A percentile compares a stretch with the other conserved stretches of the same genome.
Evolutionary conservation across 2,888 invertebrate genomes (phyloP).

Genomic region (Zhuqinia jingwanae): DNA sequence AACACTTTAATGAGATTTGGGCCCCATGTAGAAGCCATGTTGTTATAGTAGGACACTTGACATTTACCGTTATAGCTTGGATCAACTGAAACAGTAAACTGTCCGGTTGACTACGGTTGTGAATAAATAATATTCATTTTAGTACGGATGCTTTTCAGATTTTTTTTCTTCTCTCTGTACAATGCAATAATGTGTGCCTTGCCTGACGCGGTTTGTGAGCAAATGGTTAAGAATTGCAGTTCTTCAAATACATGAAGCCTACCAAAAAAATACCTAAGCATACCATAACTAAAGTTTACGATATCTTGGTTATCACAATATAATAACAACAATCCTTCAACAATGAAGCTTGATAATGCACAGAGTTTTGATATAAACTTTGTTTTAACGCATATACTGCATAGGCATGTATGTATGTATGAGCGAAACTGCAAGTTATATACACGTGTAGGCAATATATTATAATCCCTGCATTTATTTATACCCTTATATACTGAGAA

Average conservation of each 20-base stretch:
- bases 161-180: no score
- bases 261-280: not conserved
- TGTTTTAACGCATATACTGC: not conserved
- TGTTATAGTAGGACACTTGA: slow-evolving; percentile 24
- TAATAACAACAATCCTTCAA: slow-evolving; percentile 2
- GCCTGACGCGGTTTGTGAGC: slow-evolving; percentile 52
- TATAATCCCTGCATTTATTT: no score
- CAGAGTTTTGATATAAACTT: not conserved
- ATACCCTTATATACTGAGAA: not conserved
- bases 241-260: slow-evolving; percentile 1
- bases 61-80: slow-evolving; percentile 28
- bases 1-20: slow-evolving; percentile 24
- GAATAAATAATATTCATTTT: slow-evolving; percentile 29
- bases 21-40: slow-evolving; percentile 44
- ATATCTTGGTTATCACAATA: slow-evolving; percentile 9
- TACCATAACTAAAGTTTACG: not conserved
- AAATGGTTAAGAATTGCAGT: slow-evolving; percentile 44
- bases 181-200: slow-evolving; percentile 22
- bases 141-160: not conserved
- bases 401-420: no score
- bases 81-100: slow-evolving; percentile 33
- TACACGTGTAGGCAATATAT: no score
- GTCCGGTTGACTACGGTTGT: slow-evolving; percentile 26
- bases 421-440: slow-evolving; percentile 41
- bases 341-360: not conserved